phyloP scores from a whole-genome alignment of 2,113 vertebrate genomes.

The Dermatemys mawii region DNA sequence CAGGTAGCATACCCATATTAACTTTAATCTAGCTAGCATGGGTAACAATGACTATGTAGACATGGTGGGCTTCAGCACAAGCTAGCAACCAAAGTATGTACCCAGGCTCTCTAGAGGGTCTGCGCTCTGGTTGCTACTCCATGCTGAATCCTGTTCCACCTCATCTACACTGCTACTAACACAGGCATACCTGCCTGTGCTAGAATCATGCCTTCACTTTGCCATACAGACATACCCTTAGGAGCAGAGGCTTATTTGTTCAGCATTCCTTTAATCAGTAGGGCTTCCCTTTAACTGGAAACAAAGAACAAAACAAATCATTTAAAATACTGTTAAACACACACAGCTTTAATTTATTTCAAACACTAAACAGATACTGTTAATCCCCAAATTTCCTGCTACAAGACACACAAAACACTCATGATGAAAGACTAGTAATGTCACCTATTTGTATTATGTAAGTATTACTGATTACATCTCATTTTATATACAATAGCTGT shows the following conservation, averaged over 20 bases:
- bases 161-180: background rate
- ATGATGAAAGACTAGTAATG: background rate
- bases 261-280: background rate
- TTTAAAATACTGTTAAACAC: background rate
- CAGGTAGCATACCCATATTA: no score
- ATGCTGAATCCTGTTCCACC: background rate
- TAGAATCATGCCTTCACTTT: background rate
- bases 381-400: background rate
- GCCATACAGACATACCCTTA: background rate
- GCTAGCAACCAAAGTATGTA: no score
- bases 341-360: background rate
- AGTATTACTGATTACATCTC: background rate
- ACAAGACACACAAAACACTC: background rate
- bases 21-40: no score
- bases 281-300: background rate
- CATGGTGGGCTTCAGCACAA: no score
- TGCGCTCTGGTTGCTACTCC: background rate
- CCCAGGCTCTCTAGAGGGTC: background rate
- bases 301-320: background rate
- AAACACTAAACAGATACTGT: background rate
- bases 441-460: background rate
- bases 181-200: no score
- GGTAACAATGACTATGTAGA: no score
- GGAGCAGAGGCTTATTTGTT: background rate
- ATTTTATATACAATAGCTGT: background rate